Percentiles rank a stretch among this genome's conserved stretches.
Conservation (phyloP, 2,888 invertebrate genomes). For the Idaea biselata region DNA sequence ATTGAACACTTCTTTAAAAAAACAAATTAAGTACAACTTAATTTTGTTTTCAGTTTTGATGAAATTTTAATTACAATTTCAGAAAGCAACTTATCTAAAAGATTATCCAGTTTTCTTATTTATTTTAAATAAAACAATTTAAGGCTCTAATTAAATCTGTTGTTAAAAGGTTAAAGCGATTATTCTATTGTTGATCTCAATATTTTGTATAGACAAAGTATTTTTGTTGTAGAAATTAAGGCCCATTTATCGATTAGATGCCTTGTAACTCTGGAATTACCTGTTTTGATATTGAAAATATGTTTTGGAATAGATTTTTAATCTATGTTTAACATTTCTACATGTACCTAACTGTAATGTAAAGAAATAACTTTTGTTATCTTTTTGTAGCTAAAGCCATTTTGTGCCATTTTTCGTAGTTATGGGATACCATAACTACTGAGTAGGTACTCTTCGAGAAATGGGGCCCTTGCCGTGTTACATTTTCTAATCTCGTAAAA, state of each 20-base stretch:
- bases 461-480: background rate
- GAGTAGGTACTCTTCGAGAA: background rate
- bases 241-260: slow-evolving; percentile 3
- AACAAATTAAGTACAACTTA: slow-evolving; percentile 20
- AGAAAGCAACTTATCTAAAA: background rate
- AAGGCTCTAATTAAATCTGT: background rate
- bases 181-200: background rate
- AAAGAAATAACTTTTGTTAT: too few species aligned
- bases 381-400: too few species aligned
- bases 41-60: slow-evolving; percentile 8
- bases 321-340: too few species aligned
- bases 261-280: slow-evolving; percentile 16
- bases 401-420: too few species aligned
- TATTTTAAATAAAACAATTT: background rate
- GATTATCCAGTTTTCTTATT: background rate
- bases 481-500: background rate
- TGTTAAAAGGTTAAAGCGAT: background rate
- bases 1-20: slow-evolving; percentile 57
- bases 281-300: too few species aligned
- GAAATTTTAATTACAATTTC: slow-evolving; percentile 6
- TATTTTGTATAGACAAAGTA: slow-evolving; percentile 11
- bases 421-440: too few species aligned
- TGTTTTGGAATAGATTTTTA: too few species aligned
- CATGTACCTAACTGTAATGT: too few species aligned
- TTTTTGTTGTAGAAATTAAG: slow-evolving; percentile 18